Evolutionary conservation across 2,113 vertebrate species (phyloP), one percentile per base, ranked within the genome.

Genomic region (Barnardius zonarius): DNA sequence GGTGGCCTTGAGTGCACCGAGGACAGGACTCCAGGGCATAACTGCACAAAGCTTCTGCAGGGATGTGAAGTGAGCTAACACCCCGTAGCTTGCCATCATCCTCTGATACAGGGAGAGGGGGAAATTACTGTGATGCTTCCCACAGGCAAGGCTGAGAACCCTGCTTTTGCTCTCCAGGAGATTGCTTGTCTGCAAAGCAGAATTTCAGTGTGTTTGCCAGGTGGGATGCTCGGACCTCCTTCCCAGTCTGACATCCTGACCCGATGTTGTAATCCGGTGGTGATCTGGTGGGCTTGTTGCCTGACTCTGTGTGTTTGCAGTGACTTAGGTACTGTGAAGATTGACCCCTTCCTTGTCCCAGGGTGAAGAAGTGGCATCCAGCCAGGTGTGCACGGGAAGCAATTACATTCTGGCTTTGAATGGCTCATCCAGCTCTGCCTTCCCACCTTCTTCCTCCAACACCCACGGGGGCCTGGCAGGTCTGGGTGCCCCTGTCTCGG

Each of bases 401-500:
- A 86, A 10, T 9, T 74, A 17, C 5, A 1, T 69, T 88, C 23
- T 3, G 2, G 37, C 33, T 84, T 69, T 93, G 27, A 88, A 48
- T 27, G 30, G 17, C 5, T 33, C 61, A n/a, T 9, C 13, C 12
- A 46, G 6, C 19, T 74, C 68, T 63, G 33, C 59, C 7, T 86
- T 80, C 35, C 23, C 28, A 57, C 41, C 14, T 46, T 37, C 25
- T 73, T 49, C 46, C n/a, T 82, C 79, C 1, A 3, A n/a, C 22
- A 41, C 4, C 28, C 23, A 33, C 0, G 0, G 9, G n/a, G 28
- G 19, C 18, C 64, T 86, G 67, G 18, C 69, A 67, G 51, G n/a
- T 8, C 27, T 67, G 15, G 5, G 43, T 0, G 1, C 18, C 43
- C 24, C n/a, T 11, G 2, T 18, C 55, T 9, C 4, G 1, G 28